Percentiles rank a stretch among this genome's conserved stretches.
Evolutionary conservation across 1,140 invertebrate species (phyloP).

Genomic region (Neotoxoptera formosana): DNA sequence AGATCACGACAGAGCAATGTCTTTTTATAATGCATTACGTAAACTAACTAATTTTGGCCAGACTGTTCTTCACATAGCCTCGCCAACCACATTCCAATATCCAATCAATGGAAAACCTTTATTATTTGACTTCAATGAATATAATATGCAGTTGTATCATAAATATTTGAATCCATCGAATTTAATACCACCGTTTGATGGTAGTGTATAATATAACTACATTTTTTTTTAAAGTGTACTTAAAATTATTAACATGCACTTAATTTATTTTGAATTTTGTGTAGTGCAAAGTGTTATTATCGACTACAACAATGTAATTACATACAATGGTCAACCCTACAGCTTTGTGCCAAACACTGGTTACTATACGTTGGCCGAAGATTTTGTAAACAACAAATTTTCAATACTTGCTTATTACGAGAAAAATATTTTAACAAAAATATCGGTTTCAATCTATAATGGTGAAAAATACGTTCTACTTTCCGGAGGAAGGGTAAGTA

Average conservation of each 20-base stretch:
- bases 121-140: not conserved
- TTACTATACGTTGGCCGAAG: not conserved
- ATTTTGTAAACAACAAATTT: slow-evolving; percentile 24
- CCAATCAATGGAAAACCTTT: not conserved
- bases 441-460: not conserved
- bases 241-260: not conserved
- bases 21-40: not conserved
- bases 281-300: not conserved
- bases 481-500: slow-evolving; percentile 2
- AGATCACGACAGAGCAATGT: not conserved
- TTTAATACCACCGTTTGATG: slow-evolving; percentile 15
- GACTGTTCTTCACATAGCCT: not conserved
- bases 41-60: not conserved
- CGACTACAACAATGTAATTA: not conserved
- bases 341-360: not conserved
- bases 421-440: not conserved
- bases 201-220: not conserved
- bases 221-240: not conserved
- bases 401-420: slow-evolving; percentile 21
- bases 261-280: not conserved
- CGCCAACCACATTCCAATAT: not conserved
- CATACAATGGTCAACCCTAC: not conserved
- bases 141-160: not conserved
- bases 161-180: not conserved
- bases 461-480: not conserved